Evolutionary conservation across 2,888 invertebrate species (phyloP).

Genomic region (Lepeophtheirus nordmannii): DNA sequence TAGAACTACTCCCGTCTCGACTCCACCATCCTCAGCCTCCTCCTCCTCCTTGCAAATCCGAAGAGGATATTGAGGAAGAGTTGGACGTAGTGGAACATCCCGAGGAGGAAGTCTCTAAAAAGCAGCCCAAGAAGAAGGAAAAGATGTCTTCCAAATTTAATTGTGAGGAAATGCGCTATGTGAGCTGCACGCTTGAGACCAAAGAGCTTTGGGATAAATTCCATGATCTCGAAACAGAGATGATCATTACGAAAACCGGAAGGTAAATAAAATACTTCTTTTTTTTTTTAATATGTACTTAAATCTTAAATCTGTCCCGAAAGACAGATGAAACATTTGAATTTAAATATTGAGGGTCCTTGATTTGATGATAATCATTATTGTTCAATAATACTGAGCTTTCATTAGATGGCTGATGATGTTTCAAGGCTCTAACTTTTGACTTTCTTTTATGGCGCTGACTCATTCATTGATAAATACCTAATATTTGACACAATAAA

Average conservation of each 20-base stretch:
- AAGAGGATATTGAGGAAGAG: constrained; percentile 17
- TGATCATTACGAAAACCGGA: constrained; percentile 45
- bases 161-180: constrained; percentile 10
- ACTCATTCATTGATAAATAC: no score
- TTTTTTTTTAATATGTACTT: not conserved
- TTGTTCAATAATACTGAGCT: no score
- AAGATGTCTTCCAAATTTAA: constrained; percentile 11
- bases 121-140: constrained; percentile 17
- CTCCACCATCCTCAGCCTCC: no score
- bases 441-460: no score
- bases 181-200: constrained; percentile 70
- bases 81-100: not conserved
- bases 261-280: constrained; percentile 29
- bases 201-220: constrained; percentile 96
- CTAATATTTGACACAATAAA: no score
- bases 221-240: constrained; percentile 42
- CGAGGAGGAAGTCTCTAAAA: not conserved
- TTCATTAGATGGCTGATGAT: no score
- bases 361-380: no score
- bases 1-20: no score
- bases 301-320: not conserved
- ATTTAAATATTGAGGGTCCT: not conserved
- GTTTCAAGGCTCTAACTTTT: no score
- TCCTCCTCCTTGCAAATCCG: not conserved
- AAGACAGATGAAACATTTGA: not conserved